phyloP scores from a whole-genome alignment of 1,140 invertebrate genomes.

The Melanaphis sacchari region DNA sequence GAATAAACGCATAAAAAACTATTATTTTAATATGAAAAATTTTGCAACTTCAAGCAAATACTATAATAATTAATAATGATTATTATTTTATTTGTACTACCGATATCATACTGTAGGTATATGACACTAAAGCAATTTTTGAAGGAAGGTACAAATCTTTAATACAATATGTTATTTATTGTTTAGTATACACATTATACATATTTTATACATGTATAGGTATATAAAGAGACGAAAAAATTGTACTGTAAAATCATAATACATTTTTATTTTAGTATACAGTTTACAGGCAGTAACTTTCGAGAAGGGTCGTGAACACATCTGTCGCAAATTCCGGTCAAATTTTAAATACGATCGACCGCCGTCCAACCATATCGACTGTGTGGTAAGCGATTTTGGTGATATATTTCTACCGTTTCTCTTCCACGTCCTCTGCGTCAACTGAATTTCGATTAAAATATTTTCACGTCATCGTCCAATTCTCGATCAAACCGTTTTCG shows the following conservation, averaged over 20 bases:
- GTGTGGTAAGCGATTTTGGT: background rate
- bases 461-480: background rate
- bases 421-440: background rate
- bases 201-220: background rate
- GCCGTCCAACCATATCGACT: background rate
- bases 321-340: background rate
- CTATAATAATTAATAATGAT: too few relatives aligned
- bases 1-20: too few relatives aligned
- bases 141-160: too few relatives aligned
- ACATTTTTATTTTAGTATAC: background rate
- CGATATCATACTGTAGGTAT: too few relatives aligned
- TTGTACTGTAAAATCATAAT: background rate
- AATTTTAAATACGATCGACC: too few relatives aligned
- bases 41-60: too few relatives aligned
- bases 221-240: background rate
- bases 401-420: background rate
- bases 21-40: too few relatives aligned
- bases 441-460: background rate
- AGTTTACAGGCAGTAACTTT: background rate
- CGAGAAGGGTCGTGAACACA: too few relatives aligned
- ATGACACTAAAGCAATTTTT: too few relatives aligned
- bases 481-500: background rate
- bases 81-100: too few relatives aligned
- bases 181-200: background rate
- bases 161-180: background rate